A percentile compares a stretch with the other conserved stretches of the same genome.
Evolutionary conservation across 2,113 vertebrate species (phyloP).

Genomic region (Parotia lawesii): DNA sequence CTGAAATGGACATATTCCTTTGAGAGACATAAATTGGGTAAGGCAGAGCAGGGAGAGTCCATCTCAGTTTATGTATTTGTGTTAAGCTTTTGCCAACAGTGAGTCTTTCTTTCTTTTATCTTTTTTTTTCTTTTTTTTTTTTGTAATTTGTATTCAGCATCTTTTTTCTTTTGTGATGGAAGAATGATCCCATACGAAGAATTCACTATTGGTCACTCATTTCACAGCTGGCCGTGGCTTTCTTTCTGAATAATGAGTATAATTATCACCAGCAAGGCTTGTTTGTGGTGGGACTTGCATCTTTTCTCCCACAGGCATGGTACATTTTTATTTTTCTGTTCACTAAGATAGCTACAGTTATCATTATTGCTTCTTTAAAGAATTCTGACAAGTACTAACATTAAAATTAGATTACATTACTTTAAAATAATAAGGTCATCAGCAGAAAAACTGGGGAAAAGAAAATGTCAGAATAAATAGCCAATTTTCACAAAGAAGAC

Average conservation of each 20-base stretch:
- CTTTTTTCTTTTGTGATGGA: neutral
- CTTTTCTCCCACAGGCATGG: neutral
- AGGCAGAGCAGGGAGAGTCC: neutral
- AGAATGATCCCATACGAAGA: neutral
- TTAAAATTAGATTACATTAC: constrained; percentile 5
- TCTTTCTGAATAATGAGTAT: constrained; percentile 7
- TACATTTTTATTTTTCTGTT: constrained; percentile 3
- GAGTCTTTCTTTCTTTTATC: neutral
- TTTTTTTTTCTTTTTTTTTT: neutral
- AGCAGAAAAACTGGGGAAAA: neutral
- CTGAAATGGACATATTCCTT: neutral
- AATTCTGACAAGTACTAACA: neutral
- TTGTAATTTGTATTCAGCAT: neutral
- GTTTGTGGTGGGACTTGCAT: neutral
- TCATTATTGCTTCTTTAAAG: neutral
- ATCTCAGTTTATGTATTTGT: neutral
- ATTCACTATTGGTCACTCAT: neutral
- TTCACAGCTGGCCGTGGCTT: constrained; percentile 12
- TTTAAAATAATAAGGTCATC: constrained; percentile 25
- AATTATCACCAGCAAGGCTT: neutral
- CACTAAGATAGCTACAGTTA: neutral
- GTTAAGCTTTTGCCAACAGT: neutral
- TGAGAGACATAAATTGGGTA: neutral
- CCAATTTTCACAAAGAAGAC: constrained; percentile 6
- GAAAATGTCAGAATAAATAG: constrained; percentile 16